Conservation (phyloP, 1,140 invertebrate species). For the Asobara japonica region DNA sequence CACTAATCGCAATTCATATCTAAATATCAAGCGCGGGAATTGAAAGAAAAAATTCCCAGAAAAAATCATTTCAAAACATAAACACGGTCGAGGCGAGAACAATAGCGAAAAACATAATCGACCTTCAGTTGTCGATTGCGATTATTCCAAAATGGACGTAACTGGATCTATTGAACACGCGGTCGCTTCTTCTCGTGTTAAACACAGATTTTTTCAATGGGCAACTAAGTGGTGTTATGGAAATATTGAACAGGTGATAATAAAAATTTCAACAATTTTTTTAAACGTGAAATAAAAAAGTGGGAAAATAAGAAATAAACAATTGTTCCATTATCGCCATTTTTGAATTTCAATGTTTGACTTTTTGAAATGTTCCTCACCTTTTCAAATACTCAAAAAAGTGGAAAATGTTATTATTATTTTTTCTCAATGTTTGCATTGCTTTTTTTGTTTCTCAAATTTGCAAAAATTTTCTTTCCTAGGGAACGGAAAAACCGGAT, state of each 20-base stretch:
- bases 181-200: neutral
- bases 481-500: slow-evolving; percentile 44
- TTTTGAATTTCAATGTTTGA: neutral
- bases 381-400: too few relatives aligned
- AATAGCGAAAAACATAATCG: neutral
- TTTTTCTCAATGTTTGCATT: too few relatives aligned
- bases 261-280: neutral
- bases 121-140: neutral
- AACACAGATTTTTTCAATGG: slow-evolving; percentile 49
- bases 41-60: neutral
- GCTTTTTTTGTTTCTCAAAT: too few relatives aligned
- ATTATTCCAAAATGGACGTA: slow-evolving; percentile 12
- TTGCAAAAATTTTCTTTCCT: too few relatives aligned
- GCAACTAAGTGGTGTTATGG: slow-evolving; percentile 46
- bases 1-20: too few relatives aligned
- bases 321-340: too few relatives aligned
- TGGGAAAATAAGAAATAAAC: too few relatives aligned
- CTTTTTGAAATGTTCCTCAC: too few relatives aligned
- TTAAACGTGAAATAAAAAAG: neutral
- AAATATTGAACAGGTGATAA: slow-evolving; percentile 33
- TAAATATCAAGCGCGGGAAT: too few relatives aligned
- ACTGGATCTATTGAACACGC: neutral
- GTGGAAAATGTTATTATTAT: too few relatives aligned
- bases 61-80: neutral
- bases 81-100: neutral